Evolutionary conservation across 2,113 vertebrate genomes (phyloP).

Genomic region (Pipa parva): DNA sequence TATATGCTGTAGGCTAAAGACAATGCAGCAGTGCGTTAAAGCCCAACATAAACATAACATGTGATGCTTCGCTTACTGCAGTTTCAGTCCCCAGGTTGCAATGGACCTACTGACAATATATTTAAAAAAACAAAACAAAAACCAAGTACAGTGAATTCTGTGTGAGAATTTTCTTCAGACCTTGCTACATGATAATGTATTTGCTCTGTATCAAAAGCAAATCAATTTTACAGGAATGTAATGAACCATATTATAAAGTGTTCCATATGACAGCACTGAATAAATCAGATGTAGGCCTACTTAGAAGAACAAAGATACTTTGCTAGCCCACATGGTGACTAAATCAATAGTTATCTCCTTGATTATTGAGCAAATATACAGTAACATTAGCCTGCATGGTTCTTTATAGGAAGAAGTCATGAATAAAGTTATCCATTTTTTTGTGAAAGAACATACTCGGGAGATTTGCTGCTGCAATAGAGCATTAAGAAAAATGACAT

Average conservation of each 20-base stretch:
- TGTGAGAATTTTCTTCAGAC: too few species aligned
- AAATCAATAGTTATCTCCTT: slow-evolving; percentile 29
- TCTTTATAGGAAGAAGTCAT: slow-evolving; percentile 11
- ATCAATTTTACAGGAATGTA: neutral
- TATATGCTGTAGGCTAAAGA: too few species aligned
- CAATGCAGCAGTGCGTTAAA: too few species aligned
- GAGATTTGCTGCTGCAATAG: slow-evolving; percentile 26
- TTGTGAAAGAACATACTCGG: slow-evolving; percentile 18
- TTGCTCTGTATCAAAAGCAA: neutral
- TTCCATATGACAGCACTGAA: slow-evolving; percentile 3
- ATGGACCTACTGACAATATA: too few species aligned
- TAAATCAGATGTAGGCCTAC: neutral
- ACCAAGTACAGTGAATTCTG: too few species aligned
- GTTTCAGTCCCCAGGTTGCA: too few species aligned
- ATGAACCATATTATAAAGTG: neutral
- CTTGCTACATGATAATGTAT: neutral
- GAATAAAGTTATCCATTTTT: slow-evolving; percentile 25
- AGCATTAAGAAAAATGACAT: slow-evolving; percentile 39
- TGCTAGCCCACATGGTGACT: neutral
- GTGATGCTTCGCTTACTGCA: too few species aligned
- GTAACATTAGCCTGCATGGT: slow-evolving; percentile 26
- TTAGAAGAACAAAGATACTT: slow-evolving; percentile 10
- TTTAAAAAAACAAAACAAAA: too few species aligned
- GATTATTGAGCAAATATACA: slow-evolving; percentile 26
- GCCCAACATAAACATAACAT: too few species aligned